A percentile compares a stretch with the other conserved stretches of the same genome.
These are phyloP conservation scores for Cosmia pyralina DNA, from an alignment of 2,888 invertebrate species.

Conservation along the genomic window DNA sequence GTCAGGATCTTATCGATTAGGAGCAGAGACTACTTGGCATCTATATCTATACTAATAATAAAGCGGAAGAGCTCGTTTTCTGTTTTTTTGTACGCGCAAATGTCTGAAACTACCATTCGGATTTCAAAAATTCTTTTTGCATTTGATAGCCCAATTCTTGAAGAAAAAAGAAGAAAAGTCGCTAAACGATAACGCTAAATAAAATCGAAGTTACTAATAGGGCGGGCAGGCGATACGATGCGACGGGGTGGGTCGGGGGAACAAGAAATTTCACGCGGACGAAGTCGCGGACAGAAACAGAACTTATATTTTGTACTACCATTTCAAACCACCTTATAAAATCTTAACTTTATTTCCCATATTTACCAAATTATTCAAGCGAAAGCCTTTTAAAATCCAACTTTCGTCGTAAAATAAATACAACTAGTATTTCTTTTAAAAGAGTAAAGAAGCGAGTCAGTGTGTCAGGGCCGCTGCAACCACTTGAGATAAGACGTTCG, in stretches of 20 bases:
- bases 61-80: too few relatives aligned
- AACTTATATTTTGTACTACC: neutral
- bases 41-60: too few relatives aligned
- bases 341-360: neutral
- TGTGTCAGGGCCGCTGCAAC: constrained; percentile 79
- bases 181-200: too few relatives aligned
- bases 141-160: too few relatives aligned
- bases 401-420: constrained; percentile 50
- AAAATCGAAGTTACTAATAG: too few relatives aligned
- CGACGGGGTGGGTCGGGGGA: too few relatives aligned
- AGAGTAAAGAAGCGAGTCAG: constrained; percentile 72
- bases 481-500: constrained; percentile 73
- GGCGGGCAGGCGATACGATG: too few relatives aligned
- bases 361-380: constrained; percentile 36
- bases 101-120: too few relatives aligned
- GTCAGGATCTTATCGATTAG: constrained; percentile 1
- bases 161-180: too few relatives aligned
- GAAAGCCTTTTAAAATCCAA: constrained; percentile 30
- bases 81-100: too few relatives aligned
- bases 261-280: too few relatives aligned
- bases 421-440: constrained; percentile 43
- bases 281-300: neutral
- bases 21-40: neutral
- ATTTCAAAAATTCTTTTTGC: too few relatives aligned
- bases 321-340: constrained; percentile 16